Conservation (phyloP, 2,888 invertebrate genomes). For the Salticus scenicus region DNA sequence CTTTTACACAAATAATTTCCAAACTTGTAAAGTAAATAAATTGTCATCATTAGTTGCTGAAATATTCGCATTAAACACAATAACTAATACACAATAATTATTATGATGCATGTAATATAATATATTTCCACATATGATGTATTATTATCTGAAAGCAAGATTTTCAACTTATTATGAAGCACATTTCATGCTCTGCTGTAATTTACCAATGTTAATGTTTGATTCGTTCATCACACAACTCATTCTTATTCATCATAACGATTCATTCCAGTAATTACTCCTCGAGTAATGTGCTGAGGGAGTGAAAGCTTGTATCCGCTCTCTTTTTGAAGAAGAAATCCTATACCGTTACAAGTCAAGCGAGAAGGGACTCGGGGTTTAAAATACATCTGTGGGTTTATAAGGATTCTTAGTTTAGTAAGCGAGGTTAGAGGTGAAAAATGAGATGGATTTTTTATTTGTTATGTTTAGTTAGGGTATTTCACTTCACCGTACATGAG, state of each 20-base stretch:
- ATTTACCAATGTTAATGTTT: not conserved
- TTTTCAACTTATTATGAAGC: not conserved
- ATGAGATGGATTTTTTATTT: not conserved
- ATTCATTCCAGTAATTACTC: slow-evolving; percentile 9
- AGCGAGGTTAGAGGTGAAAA: not conserved
- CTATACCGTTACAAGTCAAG: not conserved
- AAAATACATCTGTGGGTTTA: slow-evolving; percentile 3
- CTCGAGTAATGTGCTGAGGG: not conserved
- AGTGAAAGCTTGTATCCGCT: not conserved
- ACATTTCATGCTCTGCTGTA: not conserved
- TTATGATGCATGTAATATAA: too few species aligned
- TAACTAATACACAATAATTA: too few species aligned
- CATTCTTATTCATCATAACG: not conserved
- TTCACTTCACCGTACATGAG: too few species aligned
- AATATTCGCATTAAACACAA: too few species aligned
- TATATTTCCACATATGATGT: too few species aligned
- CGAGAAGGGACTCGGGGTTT: not conserved
- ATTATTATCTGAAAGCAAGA: too few species aligned
- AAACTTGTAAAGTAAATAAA: too few species aligned
- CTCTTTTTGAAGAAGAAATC: not conserved
- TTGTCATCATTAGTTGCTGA: too few species aligned
- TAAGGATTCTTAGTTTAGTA: not conserved
- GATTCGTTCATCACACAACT: slow-evolving; percentile 3
- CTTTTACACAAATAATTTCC: too few species aligned
- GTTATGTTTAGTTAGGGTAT: too few species aligned